These are phyloP conservation scores for Campylomormyrus numenius DNA, from an alignment of 2,113 vertebrate species.

Conservation along the genomic window DNA sequence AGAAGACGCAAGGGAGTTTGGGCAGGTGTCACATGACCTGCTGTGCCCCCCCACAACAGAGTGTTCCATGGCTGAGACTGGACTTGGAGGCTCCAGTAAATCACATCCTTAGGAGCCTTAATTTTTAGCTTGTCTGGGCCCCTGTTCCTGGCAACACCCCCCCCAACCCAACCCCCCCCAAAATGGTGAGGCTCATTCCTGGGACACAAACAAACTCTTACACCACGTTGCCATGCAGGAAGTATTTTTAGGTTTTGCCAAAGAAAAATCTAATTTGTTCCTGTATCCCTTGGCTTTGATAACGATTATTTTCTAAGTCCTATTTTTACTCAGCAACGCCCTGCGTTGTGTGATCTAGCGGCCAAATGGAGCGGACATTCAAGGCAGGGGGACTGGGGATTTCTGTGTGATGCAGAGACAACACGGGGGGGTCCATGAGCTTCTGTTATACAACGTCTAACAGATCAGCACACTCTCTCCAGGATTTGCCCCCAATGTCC, in stretches of 20 bases:
- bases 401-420: not conserved
- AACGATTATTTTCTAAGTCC: not conserved
- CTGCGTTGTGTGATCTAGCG: not conserved
- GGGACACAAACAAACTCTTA: constrained; percentile 21
- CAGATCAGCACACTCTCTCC: not conserved
- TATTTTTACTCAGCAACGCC: not conserved
- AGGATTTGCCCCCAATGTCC: not conserved
- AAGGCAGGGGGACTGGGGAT: not conserved
- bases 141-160: constrained; percentile 11
- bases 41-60: constrained; percentile 18
- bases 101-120: constrained; percentile 44
- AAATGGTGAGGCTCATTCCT: constrained; percentile 20
- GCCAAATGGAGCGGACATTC: not conserved
- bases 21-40: constrained; percentile 33
- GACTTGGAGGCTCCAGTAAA: constrained; percentile 50
- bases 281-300: not conserved
- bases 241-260: constrained; percentile 6
- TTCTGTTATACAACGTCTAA: not conserved
- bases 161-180: constrained; percentile 12
- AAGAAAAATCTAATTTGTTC: constrained; percentile 12
- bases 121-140: constrained; percentile 39
- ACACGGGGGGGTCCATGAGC: not conserved
- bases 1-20: constrained; percentile 19
- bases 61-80: constrained; percentile 34
- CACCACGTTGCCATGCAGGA: not conserved